A percentile compares a stretch with the other conserved stretches of the same genome.
Evolutionary conservation across 2,113 vertebrate genomes (phyloP).

Genomic region (Proteles cristata): DNA sequence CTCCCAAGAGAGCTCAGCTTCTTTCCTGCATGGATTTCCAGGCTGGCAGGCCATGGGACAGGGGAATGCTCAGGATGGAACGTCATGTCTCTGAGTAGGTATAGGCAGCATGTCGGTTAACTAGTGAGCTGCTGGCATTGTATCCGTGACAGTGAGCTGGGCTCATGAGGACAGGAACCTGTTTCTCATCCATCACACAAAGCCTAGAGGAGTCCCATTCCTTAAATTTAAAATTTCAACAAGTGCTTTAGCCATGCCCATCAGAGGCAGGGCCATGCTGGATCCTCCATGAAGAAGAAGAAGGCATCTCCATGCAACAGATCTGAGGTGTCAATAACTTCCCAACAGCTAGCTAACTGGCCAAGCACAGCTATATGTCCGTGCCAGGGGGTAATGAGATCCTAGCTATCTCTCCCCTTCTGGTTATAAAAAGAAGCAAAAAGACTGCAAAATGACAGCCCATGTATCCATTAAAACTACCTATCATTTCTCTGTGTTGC

Average conservation of each 20-base stretch:
- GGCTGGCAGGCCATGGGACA: background rate
- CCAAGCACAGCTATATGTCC: background rate
- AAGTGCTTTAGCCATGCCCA: background rate
- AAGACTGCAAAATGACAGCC: background rate
- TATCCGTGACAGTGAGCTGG: background rate
- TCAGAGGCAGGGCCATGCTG: background rate
- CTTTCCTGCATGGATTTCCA: background rate
- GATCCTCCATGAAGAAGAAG: background rate
- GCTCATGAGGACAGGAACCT: background rate
- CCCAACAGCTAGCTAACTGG: background rate
- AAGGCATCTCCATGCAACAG: background rate
- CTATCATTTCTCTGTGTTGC: constrained; percentile 10
- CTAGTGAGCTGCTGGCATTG: background rate
- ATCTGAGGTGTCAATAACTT: background rate
- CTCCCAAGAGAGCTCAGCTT: background rate
- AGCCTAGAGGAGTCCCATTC: background rate
- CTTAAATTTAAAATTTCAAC: background rate
- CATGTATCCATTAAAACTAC: background rate
- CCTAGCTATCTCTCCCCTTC: background rate
- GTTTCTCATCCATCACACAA: background rate
- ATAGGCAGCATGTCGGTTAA: background rate
- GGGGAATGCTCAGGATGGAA: background rate
- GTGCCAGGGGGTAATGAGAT: accelerated
- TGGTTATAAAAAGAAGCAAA: background rate
- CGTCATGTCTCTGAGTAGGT: background rate